Conservation (phyloP, 1,140 invertebrate genomes). For the Yoshiicerus persimilis region DNA sequence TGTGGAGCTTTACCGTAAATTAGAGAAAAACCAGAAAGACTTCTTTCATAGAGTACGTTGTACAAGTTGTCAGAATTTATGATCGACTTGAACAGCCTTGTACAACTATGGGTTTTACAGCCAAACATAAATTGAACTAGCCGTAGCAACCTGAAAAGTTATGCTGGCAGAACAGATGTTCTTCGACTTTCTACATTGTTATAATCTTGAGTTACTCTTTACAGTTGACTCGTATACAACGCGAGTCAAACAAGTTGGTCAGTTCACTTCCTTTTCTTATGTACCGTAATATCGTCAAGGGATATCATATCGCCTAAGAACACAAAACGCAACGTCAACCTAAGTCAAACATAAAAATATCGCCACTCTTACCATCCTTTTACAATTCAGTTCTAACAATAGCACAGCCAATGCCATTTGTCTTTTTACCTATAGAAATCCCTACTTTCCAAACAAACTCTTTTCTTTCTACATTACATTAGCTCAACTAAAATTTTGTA, state of each 20-base stretch:
- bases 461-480: no score
- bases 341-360: no score
- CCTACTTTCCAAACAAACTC: no score
- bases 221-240: neutral
- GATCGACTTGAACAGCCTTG: neutral
- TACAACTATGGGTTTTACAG: constrained; percentile 9
- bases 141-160: constrained; percentile 14
- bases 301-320: no score
- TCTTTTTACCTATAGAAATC: no score
- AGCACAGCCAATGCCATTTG: no score
- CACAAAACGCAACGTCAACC: neutral
- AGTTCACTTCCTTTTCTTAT: neutral
- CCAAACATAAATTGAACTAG: constrained; percentile 4
- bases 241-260: neutral
- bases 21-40: constrained; percentile 17
- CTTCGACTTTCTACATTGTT: constrained; percentile 24
- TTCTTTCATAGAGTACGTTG: constrained; percentile 17
- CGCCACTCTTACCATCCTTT: no score
- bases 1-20: neutral
- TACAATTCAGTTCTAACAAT: no score
- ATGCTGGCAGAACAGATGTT: constrained; percentile 24
- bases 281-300: neutral
- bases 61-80: neutral
- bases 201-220: constrained; percentile 9
- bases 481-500: no score